These are phyloP conservation scores for Rhogogaster chlorosoma DNA, from an alignment of 2,888 invertebrate species.

Conservation along the genomic window DNA sequence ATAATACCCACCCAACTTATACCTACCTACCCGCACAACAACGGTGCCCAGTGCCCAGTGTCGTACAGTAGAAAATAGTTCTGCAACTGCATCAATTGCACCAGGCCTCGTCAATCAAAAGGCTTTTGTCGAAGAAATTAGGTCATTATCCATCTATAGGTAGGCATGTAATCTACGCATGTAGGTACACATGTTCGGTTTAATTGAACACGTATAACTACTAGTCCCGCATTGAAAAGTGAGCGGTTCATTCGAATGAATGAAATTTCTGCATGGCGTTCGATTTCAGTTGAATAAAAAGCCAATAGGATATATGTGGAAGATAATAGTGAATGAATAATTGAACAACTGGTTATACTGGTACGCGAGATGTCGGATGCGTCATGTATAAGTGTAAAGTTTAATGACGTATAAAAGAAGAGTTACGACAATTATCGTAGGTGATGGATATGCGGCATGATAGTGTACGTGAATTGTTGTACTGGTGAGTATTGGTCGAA, in stretches of 20 bases:
- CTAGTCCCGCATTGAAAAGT: background rate
- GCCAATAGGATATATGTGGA: background rate
- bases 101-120: constrained; percentile 14
- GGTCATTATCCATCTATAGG: background rate
- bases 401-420: constrained; percentile 10
- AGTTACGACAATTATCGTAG: constrained; percentile 3
- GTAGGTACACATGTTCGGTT: background rate
- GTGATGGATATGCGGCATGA: background rate
- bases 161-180: background rate
- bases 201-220: constrained; percentile 1
- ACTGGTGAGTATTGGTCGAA: background rate
- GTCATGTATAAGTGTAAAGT: background rate
- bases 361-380: background rate
- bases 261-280: background rate
- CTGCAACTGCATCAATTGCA: constrained; percentile 33
- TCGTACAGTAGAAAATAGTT: background rate
- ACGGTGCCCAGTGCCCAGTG: background rate
- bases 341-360: background rate
- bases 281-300: background rate
- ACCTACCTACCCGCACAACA: constrained; percentile 3
- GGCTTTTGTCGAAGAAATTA: constrained; percentile 18
- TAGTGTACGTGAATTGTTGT: background rate
- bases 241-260: background rate
- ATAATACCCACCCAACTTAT: constrained; percentile 2
- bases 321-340: background rate